Evolutionary conservation across 2,888 invertebrate genomes (phyloP), one percentile per base, ranked within the genome.

Genomic region (Brachylomia viminalis): DNA sequence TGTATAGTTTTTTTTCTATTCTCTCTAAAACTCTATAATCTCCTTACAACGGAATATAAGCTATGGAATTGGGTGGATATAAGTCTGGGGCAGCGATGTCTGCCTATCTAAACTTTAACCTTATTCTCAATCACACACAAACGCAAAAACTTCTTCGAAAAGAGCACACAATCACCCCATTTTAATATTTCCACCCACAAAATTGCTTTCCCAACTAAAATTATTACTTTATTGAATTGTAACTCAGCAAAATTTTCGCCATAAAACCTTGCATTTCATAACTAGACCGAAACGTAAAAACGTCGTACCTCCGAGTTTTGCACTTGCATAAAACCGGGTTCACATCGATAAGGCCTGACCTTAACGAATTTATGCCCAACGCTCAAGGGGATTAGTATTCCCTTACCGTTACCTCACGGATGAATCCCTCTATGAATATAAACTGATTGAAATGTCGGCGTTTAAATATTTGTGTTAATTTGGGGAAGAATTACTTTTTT

Each of bases 391-490:
- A 84, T 89, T 87, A 88, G 74, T 87, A 89, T 89, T 89, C 90
- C 61, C 61, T 71, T n/a, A 58, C 67, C 81, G 84, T 79, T 45
- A 56, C 45, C 54, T 72, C 68, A 80, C 86, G 82, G 87, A 84
- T 84, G 80, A 76, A 82, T 79, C 66, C 80, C 72, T 80, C 78
- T 70, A 76, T 84, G 90, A 88, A 89, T 89, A 85, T 87, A 84
- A 88, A 89, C 82, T 72, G 80, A 81, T 84, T 81, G 74, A 88
- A 87, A 84, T 84, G 82, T 82, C 79, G 77, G 54, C 62, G 74
- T 65, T 82, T 75, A 82, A 79, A 86, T 78, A 78, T 87, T 82
- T 82, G 66, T 82, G 72, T 71, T 85, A 73, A 81, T 81, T 83
- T 69, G 17, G 33, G 20, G 27, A 58, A 62, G 33, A 72, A 20